phyloP scores from a whole-genome alignment of 2,113 vertebrate genomes.

The Coracopsis vasa region DNA sequence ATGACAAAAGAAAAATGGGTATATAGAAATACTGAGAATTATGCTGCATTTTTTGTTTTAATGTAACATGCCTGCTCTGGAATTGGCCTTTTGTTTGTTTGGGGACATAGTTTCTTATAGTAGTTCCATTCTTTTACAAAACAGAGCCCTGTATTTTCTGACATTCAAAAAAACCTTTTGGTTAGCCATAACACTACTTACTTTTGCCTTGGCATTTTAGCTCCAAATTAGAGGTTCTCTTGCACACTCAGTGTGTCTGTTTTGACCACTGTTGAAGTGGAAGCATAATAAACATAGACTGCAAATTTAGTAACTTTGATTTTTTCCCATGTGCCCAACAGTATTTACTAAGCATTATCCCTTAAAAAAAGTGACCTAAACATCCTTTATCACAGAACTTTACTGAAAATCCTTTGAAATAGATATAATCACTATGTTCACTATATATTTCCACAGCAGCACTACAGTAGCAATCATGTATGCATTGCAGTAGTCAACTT shows the following conservation, averaged over 20 bases:
- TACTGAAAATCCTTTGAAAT: background rate
- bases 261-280: background rate
- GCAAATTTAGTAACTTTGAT: background rate
- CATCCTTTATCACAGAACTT: background rate
- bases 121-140: background rate
- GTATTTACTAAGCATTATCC: background rate
- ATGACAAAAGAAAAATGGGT: background rate
- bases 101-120: background rate
- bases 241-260: background rate
- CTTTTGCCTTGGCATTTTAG: background rate
- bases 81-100: background rate
- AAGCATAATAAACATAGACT: background rate
- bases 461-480: background rate
- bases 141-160: background rate
- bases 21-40: background rate
- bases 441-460: background rate
- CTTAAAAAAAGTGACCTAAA: background rate
- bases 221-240: background rate
- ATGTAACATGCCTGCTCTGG: background rate
- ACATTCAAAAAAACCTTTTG: background rate
- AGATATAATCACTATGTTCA: background rate
- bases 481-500: background rate
- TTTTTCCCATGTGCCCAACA: background rate
- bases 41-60: background rate
- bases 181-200: background rate